These are phyloP conservation scores for Ostrea edulis DNA, from an alignment of 1,140 invertebrate genomes.

Conservation along the genomic window DNA sequence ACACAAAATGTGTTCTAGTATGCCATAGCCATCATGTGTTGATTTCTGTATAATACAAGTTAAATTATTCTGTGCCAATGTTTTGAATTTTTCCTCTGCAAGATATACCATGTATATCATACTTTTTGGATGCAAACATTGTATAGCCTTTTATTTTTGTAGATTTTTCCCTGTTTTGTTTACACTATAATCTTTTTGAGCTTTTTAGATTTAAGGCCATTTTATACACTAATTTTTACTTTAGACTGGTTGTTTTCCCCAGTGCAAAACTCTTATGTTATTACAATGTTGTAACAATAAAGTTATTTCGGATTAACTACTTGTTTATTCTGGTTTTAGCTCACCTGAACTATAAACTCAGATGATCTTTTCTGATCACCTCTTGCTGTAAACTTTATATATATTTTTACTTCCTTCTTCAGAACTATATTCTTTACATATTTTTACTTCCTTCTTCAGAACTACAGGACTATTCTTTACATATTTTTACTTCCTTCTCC, in stretches of 20 bases:
- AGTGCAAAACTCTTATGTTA: not conserved
- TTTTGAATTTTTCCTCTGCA: slow-evolving; percentile 2
- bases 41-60: not conserved
- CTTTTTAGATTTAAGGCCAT: slow-evolving; percentile 24
- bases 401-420: no score
- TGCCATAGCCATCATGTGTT: not conserved
- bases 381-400: no score
- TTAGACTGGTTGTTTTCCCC: slow-evolving; percentile 9
- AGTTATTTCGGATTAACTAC: slow-evolving; percentile 6
- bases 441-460: no score
- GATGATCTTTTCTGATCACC: no score
- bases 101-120: slow-evolving; percentile 30
- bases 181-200: slow-evolving; percentile 8
- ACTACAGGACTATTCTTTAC: no score
- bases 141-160: not conserved
- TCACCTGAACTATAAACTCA: no score
- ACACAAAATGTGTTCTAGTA: not conserved
- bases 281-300: slow-evolving; percentile 33
- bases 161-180: not conserved
- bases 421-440: no score
- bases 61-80: slow-evolving; percentile 1
- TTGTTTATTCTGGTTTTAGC: not conserved
- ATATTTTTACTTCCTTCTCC: no score
- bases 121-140: slow-evolving; percentile 11
- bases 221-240: slow-evolving; percentile 28